Base-by-base conservation (phyloP, 2,113 vertebrate genomes). In the Brienomyrus longianalis region DNA sequence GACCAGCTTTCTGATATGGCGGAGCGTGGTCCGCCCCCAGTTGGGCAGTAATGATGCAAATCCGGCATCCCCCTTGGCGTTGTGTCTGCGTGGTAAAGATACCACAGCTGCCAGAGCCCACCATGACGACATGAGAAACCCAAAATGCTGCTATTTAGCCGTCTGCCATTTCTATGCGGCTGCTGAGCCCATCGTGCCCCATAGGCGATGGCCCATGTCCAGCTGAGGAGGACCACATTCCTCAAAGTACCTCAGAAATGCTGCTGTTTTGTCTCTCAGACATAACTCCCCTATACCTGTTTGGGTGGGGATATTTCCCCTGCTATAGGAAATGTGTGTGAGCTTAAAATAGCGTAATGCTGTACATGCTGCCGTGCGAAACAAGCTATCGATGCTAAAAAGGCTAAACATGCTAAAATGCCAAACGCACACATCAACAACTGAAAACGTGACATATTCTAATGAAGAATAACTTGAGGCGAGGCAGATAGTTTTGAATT, bases 61-160 rank as follows among this genome's bases (percentile, higher is more conserved):
- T 59, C 35, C 54, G 1, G 21, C 5, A 51, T 3, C 21, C 52
- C 35, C 51, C 86, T 91, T 92, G 91, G 92, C 92, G 90, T 94
- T 92, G 89, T 6, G 89, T 93, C 94, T 94, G 94, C 91, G 92
- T 91, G 90, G 91, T 89, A 93, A 94, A 95, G 94, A 94, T 94
- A 95, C 86, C 11, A 94, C 93, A 90, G 91, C 92, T 5, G 43
- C 90, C 91, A 91, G 93, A 91, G 92, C 93, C 93, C 93, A 92
- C 89, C 90, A 89, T 15, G 56, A 1, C 56, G 3, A 21, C 35
- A 47, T 17, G 86, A 88, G 15, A 56, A 45, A 35, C 93, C 92
- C 93, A 90, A 91, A 92, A 91, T 88, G 83, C 83, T 84, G 45
- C 21, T 48, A 9, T 48, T 23, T 48, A 21, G 86, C 92, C 89